A percentile compares a stretch with the other conserved stretches of the same genome.
phyloP scores from a whole-genome alignment of 2,797 vertebrate species.

The Okamejei kenojei region DNA sequence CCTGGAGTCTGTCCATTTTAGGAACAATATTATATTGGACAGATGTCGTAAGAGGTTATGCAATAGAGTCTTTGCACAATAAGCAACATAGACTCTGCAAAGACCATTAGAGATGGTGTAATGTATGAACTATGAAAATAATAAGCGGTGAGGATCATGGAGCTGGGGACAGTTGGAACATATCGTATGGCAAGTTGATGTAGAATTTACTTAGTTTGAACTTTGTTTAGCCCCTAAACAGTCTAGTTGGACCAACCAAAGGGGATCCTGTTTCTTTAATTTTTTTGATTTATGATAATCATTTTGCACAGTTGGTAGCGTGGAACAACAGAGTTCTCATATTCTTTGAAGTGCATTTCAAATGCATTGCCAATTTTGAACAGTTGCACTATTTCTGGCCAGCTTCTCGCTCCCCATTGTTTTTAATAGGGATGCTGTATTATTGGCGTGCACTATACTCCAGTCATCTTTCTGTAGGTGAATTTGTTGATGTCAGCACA shows the following conservation, averaged over 20 bases:
- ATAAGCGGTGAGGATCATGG: not conserved
- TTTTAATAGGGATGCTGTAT: not conserved
- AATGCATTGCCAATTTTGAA: slow-evolving; percentile 15
- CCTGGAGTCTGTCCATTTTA: not conserved
- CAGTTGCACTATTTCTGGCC: not conserved
- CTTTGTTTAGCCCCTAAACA: not conserved
- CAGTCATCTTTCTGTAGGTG: not conserved
- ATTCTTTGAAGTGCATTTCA: slow-evolving; percentile 31
- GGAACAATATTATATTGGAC: not conserved
- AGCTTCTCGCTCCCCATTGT: not conserved
- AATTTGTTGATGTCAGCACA: slow-evolving; percentile 13
- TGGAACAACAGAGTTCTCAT: not conserved
- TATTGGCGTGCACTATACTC: not conserved
- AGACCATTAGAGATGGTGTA: not conserved
- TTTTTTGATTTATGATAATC: slow-evolving; percentile 20
- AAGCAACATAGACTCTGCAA: not conserved
- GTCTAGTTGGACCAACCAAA: slow-evolving; percentile 14
- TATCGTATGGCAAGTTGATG: not conserved
- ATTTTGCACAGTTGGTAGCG: slow-evolving; percentile 27
- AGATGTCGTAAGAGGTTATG: not conserved
- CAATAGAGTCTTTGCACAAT: not conserved
- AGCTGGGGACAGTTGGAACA: slow-evolving; percentile 4
- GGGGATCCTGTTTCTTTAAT: slow-evolving; percentile 6
- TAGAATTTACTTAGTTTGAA: slow-evolving; percentile 2
- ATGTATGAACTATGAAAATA: slow-evolving; percentile 19